Evolutionary conservation across 2,888 invertebrate species (phyloP).

Genomic region (Congeria kusceri): DNA sequence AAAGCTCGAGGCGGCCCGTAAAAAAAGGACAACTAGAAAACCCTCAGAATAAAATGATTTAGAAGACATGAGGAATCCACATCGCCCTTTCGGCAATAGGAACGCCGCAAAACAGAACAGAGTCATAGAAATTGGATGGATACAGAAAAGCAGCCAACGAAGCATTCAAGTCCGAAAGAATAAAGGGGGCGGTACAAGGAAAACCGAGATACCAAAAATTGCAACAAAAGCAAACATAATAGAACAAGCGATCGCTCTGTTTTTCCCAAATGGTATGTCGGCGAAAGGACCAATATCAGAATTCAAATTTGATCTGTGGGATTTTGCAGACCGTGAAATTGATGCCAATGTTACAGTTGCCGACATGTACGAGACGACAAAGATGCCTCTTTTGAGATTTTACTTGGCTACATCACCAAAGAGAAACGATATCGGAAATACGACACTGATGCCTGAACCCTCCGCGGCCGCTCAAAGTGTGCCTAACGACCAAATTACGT

Average conservation of each 20-base stretch:
- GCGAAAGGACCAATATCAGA: conserved; percentile 10
- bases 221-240: conserved; percentile 19
- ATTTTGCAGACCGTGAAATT: conserved; percentile 25
- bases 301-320: conserved; percentile 27
- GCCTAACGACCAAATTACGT: too few relatives aligned
- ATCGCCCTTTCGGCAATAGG: conserved; percentile 23
- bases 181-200: conserved; percentile 26
- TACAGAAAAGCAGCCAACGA: conserved; percentile 10
- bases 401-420: conserved; percentile 30
- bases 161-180: conserved; percentile 17
- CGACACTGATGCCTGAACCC: too few relatives aligned
- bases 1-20: conserved; percentile 18
- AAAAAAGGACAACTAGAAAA: neutral
- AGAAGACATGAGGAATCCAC: conserved; percentile 9
- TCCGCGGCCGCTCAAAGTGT: too few relatives aligned
- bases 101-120: conserved; percentile 8
- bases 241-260: conserved; percentile 2
- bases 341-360: conserved; percentile 18
- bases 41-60: neutral
- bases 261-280: conserved; percentile 21
- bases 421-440: neutral
- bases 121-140: conserved; percentile 34
- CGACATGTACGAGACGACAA: conserved; percentile 33
- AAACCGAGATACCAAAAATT: conserved; percentile 6
- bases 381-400: conserved; percentile 30